Evolutionary conservation across 2,113 vertebrate species (phyloP), one percentile per base, ranked within the genome.

Genomic region (Salvelinus fontinalis): DNA sequence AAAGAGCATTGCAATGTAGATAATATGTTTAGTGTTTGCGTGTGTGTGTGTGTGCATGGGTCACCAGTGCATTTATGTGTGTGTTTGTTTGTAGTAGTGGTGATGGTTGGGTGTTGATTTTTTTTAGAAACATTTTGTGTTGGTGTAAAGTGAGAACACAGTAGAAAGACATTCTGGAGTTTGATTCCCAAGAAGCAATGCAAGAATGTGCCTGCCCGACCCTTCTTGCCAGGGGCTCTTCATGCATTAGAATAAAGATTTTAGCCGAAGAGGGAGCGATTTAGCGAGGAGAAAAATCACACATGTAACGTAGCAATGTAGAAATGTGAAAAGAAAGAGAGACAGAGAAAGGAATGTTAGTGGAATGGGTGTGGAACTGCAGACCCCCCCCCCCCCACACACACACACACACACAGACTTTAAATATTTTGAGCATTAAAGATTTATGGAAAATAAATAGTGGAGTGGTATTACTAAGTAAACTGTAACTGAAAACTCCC

Each of bases 361-460:
- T 70, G 49, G 69, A 75, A 74, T 79, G 79, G 77, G 59, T 80
- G 76, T 44, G 8, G 79, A 75, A 76, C 13, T 67, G 64, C 65
- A 68, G 66, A 74, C 20, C 65, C 65, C 69, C 70, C 9, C 34
- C 34, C 34, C 39, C 8, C 39, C 39, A 0, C 31, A 0, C 31
- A 0, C 39, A 2, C 8, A 44, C 39, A 44, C 39, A 2, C 8
- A 44, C 39, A 39, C 9, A 44, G 39, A 44, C 9, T 2, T 44
- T 11, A 11, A 44, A 44, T 44, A 44, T 44, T 44, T 44, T 9
- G 39, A 44, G 39, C 39, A 44, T 9, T 44, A 44, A 44, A 44
- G 39, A 44, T 44, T 11, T 11, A 44, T 9, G 39, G 9, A 44
- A 44, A 44, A 44, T 44, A 11, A 44, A 44, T 44, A 11, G 9